These are phyloP conservation scores for Heterochromis multidens DNA, from an alignment of 2,113 vertebrate genomes.

Conservation along the genomic window DNA sequence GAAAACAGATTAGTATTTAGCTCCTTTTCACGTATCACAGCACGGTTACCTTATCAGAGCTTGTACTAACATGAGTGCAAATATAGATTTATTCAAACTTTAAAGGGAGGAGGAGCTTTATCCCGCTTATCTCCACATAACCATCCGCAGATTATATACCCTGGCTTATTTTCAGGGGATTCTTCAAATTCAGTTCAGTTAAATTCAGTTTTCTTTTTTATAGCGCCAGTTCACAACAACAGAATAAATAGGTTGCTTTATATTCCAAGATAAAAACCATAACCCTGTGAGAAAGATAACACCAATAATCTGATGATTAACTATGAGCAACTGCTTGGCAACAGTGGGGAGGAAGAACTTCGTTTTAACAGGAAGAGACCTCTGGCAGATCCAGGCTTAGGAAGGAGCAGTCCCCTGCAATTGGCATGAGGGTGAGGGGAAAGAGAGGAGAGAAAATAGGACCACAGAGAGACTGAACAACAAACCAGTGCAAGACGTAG, in stretches of 20 bases:
- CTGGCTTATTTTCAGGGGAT: background rate
- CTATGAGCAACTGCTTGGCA: background rate
- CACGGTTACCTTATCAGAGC: background rate
- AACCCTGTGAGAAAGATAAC: accelerated
- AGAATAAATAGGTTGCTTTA: background rate
- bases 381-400: background rate
- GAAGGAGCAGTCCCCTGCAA: background rate
- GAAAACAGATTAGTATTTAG: background rate
- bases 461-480: background rate
- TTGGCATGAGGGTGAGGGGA: background rate
- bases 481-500: background rate
- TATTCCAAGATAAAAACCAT: accelerated
- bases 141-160: accelerated
- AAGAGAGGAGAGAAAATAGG: too few relatives aligned
- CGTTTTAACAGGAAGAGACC: background rate
- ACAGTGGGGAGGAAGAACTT: background rate
- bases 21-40: background rate
- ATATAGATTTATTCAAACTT: background rate
- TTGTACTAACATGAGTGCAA: background rate
- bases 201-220: background rate
- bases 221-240: background rate
- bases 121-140: accelerated
- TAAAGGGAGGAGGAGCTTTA: background rate
- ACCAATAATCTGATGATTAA: background rate
- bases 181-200: background rate